Percentiles rank a stretch among this genome's conserved stretches.
These are phyloP conservation scores for Macroteleia sp. DNA, from an alignment of 2,888 invertebrate genomes.

Conservation along the genomic window DNA sequence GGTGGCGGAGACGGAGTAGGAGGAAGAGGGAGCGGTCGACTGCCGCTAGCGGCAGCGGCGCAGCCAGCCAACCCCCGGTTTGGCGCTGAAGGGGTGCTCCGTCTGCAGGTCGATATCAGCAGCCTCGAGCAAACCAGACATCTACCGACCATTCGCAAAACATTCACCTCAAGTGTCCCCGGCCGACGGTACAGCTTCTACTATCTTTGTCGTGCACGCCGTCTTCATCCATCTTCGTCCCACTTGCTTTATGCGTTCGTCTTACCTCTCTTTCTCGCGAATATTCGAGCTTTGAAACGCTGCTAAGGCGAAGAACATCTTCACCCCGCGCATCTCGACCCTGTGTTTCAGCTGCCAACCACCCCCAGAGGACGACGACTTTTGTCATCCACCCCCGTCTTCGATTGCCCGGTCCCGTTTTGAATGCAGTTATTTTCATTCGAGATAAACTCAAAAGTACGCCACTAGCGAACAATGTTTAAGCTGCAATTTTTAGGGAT, in stretches of 20 bases:
- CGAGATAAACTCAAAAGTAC: slow-evolving; percentile 11
- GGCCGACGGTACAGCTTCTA: slow-evolving; percentile 72
- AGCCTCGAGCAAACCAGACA: slow-evolving; percentile 83
- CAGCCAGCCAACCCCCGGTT: slow-evolving; percentile 49
- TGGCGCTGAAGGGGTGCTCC: slow-evolving; percentile 43
- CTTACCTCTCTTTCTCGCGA: slow-evolving; percentile 11
- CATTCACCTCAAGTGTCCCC: slow-evolving; percentile 83
- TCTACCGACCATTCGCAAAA: slow-evolving; percentile 84
- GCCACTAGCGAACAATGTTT: too few relatives aligned
- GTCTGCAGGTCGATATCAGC: slow-evolving; percentile 82
- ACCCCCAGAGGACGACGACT: slow-evolving; percentile 44
- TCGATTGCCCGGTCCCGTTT: slow-evolving; percentile 36
- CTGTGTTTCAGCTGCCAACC: slow-evolving; percentile 27
- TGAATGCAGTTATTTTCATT: slow-evolving; percentile 33
- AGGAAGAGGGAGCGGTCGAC: too few relatives aligned
- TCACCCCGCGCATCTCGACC: slow-evolving; percentile 5
- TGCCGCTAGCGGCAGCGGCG: slow-evolving; percentile 34
- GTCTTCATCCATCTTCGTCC: slow-evolving; percentile 38
- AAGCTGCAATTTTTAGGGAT: too few relatives aligned
- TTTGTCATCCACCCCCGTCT: slow-evolving; percentile 33
- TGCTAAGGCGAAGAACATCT: slow-evolving; percentile 39
- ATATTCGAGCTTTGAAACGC: slow-evolving; percentile 19
- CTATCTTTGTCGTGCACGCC: slow-evolving; percentile 46
- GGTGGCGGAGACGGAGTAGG: slow-evolving; percentile 42
- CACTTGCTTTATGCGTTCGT: background rate